Percentiles rank a stretch among this genome's conserved stretches.
These are phyloP conservation scores for Emydocephalus ijimae DNA, from an alignment of 2,113 vertebrate species.

Conservation along the genomic window DNA sequence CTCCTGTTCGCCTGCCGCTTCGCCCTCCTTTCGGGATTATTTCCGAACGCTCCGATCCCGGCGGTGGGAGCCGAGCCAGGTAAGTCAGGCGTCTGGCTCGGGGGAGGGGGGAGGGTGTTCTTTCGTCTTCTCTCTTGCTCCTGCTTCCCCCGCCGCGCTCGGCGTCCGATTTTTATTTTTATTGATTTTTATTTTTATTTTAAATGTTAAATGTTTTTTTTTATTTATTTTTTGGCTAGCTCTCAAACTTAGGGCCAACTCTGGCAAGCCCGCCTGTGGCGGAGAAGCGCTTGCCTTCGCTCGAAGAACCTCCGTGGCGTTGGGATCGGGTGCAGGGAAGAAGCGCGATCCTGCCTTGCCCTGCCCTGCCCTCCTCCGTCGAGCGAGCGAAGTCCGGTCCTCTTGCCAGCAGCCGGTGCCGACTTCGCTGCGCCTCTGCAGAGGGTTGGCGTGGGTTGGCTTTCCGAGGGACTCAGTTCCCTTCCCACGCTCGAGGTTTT, in stretches of 20 bases:
- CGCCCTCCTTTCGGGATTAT: constrained; percentile 91
- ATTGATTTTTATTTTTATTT: no score
- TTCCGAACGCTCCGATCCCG: constrained; percentile 75
- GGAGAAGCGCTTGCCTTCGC: constrained; percentile 1
- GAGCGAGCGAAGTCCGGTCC: not conserved
- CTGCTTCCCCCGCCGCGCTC: no score
- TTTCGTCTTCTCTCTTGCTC: not conserved
- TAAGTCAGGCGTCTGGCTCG: constrained; percentile 64
- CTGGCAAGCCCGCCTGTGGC: not conserved
- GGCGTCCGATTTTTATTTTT: not conserved
- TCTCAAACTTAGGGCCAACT: not conserved
- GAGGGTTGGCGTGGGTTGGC: constrained; percentile 25
- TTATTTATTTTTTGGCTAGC: not conserved
- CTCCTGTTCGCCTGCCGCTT: constrained; percentile 72
- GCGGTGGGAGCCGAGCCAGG: constrained; percentile 75
- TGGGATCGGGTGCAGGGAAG: not conserved
- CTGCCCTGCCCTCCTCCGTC: not conserved
- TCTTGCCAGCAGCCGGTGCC: not conserved
- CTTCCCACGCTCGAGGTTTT: not conserved
- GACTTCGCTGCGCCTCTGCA: constrained; percentile 45
- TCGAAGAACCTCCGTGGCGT: not conserved
- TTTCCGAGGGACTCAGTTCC: not conserved
- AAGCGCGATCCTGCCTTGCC: not conserved
- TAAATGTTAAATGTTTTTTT: no score
- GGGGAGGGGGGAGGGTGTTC: not conserved